phyloP scores from a whole-genome alignment of 2,888 invertebrate species.

The Argynnis bischoffii region DNA sequence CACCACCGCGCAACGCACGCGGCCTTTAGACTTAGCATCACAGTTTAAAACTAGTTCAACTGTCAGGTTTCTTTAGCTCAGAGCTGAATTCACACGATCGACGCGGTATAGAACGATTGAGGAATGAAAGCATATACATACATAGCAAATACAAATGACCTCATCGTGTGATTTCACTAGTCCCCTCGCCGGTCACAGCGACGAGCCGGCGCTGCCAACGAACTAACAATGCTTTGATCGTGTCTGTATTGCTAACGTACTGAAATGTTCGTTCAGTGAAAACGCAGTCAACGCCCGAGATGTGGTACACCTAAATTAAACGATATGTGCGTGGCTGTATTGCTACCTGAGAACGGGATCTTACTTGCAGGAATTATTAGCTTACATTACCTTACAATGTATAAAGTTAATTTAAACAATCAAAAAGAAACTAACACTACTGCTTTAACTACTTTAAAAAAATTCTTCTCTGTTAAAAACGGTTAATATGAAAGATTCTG shows the following conservation, averaged over 20 bases:
- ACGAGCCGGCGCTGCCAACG: conserved; percentile 43
- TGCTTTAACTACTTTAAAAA: conserved; percentile 39
- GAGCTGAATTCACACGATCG: conserved; percentile 34
- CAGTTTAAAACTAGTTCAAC: conserved; percentile 30
- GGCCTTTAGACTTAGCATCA: conserved; percentile 36
- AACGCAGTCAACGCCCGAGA: conserved; percentile 45
- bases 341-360: conserved; percentile 36
- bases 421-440: conserved; percentile 32
- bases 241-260: conserved; percentile 41
- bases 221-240: conserved; percentile 46
- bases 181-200: conserved; percentile 46
- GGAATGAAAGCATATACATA: background rate
- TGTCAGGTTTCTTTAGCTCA: conserved; percentile 29
- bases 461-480: no score
- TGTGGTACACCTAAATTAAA: conserved; percentile 27
- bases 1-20: conserved; percentile 37
- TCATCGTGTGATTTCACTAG: conserved; percentile 39
- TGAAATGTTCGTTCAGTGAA: conserved; percentile 45
- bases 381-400: background rate
- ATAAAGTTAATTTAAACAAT: conserved; percentile 11
- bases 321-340: background rate
- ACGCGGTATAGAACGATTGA: conserved; percentile 16
- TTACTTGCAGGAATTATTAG: background rate
- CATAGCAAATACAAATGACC: conserved; percentile 11
- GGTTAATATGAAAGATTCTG: no score